Evolutionary conservation across 2,888 invertebrate genomes (phyloP).

Genomic region (Rhingia rostrata): DNA sequence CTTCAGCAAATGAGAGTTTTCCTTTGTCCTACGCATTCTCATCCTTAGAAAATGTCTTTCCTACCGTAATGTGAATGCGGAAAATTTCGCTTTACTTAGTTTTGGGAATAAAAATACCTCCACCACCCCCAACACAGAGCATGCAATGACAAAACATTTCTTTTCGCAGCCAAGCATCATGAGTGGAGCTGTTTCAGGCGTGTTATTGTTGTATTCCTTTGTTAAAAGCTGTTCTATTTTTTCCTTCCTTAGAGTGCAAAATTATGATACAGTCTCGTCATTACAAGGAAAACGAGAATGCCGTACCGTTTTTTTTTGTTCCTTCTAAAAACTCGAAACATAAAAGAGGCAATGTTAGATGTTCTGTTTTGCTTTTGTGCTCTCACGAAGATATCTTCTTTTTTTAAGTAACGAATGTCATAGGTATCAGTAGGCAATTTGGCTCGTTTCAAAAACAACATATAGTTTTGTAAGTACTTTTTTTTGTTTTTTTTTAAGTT

Average conservation of each 20-base stretch:
- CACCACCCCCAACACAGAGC: slow-evolving; percentile 7
- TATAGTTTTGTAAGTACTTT: too few species aligned
- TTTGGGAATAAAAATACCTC: slow-evolving; percentile 32
- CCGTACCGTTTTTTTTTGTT: neutral
- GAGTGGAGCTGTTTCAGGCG: slow-evolving; percentile 17
- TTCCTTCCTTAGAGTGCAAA: slow-evolving; percentile 33
- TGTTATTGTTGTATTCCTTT: slow-evolving; percentile 30
- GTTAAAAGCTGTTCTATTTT: slow-evolving; percentile 8
- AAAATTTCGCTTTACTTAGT: slow-evolving; percentile 18
- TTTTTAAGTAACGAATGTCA: slow-evolving; percentile 4
- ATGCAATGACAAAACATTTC: slow-evolving; percentile 34
- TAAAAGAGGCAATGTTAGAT: slow-evolving; percentile 36
- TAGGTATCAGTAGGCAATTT: neutral
- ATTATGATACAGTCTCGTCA: slow-evolving; percentile 28
- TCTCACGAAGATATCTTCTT: slow-evolving; percentile 22
- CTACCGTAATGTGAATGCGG: slow-evolving; percentile 14
- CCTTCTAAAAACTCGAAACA: neutral
- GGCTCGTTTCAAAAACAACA: neutral
- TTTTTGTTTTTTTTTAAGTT: too few species aligned
- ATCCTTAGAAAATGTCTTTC: slow-evolving; percentile 4
- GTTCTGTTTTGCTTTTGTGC: slow-evolving; percentile 7
- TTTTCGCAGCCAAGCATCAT: slow-evolving; percentile 26
- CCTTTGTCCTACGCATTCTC: neutral
- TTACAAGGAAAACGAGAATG: slow-evolving; percentile 5
- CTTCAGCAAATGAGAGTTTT: slow-evolving; percentile 19